phyloP scores from a whole-genome alignment of 2,797 vertebrate genomes.

The Squalus acanthias region DNA sequence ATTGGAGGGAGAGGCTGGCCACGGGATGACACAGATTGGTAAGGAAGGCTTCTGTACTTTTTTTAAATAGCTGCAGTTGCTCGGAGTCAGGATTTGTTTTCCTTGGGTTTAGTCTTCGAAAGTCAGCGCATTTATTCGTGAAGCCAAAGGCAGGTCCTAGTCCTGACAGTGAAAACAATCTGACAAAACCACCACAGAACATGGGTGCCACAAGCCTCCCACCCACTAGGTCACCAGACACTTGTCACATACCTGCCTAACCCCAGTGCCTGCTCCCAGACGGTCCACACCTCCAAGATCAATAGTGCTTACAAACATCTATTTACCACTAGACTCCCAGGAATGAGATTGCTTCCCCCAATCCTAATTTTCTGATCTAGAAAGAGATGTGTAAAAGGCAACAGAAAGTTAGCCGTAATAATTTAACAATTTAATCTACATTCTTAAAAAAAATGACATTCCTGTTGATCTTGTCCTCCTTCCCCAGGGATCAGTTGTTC shows the following conservation, averaged over 20 bases:
- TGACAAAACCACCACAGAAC: neutral
- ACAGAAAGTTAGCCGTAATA: neutral
- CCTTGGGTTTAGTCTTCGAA: neutral
- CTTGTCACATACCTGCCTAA: neutral
- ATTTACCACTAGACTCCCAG: neutral
- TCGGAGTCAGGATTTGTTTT: neutral
- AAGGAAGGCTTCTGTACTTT: neutral
- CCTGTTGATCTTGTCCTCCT: too few species aligned
- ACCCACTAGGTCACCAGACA: neutral
- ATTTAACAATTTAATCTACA: neutral
- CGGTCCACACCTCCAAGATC: neutral
- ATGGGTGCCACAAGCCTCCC: neutral
- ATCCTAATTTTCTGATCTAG: neutral
- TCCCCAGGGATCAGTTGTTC: neutral
- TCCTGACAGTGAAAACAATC: neutral
- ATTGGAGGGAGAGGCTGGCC: conserved; percentile 27
- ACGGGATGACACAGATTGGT: conserved; percentile 17
- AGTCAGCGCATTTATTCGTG: neutral
- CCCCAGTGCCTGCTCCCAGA: neutral
- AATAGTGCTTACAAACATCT: neutral
- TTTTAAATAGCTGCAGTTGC: neutral
- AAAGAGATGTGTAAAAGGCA: neutral
- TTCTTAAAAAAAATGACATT: neutral
- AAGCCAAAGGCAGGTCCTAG: neutral
- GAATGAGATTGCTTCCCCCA: neutral